These are phyloP conservation scores for Dicerorhinus sumatrensis DNA, from an alignment of 2,113 vertebrate genomes.

Conservation along the genomic window DNA sequence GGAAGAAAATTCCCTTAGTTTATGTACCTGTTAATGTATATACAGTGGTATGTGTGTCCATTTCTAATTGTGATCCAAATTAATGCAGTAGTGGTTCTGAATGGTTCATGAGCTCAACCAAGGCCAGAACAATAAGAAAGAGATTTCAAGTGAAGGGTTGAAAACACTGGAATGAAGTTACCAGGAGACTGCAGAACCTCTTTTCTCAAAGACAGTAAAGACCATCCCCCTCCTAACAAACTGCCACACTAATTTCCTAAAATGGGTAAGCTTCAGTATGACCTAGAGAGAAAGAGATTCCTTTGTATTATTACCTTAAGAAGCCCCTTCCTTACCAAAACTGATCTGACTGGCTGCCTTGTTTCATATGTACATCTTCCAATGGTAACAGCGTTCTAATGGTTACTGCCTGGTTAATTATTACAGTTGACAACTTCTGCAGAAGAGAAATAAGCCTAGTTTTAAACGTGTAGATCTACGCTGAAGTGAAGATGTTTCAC, in stretches of 20 bases:
- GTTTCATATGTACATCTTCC: not conserved
- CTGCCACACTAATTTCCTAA: not conserved
- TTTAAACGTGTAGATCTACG: not conserved
- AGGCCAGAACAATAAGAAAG: not conserved
- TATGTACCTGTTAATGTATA: not conserved
- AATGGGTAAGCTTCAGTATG: not conserved
- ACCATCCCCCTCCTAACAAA: not conserved
- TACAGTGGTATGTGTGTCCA: not conserved
- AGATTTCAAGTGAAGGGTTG: not conserved
- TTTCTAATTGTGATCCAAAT: not conserved
- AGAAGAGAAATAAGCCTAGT: rapidly evolving
- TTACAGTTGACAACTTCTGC: rapidly evolving
- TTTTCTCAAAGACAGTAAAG: conserved; percentile 3
- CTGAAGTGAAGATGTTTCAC: not conserved
- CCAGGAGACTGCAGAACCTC: not conserved
- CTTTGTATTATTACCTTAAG: not conserved
- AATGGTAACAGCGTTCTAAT: not conserved
- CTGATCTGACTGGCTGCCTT: not conserved
- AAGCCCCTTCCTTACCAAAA: not conserved
- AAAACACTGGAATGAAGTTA: not conserved
- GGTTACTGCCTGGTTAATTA: not conserved
- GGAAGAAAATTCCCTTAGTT: not conserved
- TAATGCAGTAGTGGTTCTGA: not conserved
- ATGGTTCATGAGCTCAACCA: not conserved
- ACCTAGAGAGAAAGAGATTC: not conserved